Percentiles rank a stretch among this genome's conserved stretches.
These are phyloP conservation scores for Teleopsis dalmanni DNA, from an alignment of 1,140 invertebrate genomes.

Conservation along the genomic window DNA sequence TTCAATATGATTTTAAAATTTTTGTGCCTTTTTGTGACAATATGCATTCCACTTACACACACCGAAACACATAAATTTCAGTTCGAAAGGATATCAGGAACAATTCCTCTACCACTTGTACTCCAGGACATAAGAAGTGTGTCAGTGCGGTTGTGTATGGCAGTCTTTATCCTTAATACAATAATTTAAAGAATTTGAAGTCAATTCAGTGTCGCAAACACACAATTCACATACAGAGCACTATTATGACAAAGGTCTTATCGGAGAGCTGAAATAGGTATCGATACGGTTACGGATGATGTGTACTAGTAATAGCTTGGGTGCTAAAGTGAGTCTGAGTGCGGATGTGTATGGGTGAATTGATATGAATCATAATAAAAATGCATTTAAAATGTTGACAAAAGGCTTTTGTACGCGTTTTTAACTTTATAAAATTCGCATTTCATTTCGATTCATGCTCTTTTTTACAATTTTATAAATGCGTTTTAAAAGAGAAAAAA, in stretches of 20 bases:
- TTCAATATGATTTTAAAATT: constrained; percentile 14
- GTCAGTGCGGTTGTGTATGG: not conserved
- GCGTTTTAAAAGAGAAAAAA: no score
- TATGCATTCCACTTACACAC: no score
- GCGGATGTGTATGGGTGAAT: not conserved
- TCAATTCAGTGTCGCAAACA: constrained; percentile 26
- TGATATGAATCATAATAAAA: constrained; percentile 44
- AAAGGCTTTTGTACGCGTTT: constrained; percentile 22
- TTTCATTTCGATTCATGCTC: no score
- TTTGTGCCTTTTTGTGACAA: not conserved
- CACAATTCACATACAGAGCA: constrained; percentile 4
- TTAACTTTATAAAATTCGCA: no score
- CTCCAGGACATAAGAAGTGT: not conserved
- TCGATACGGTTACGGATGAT: no score
- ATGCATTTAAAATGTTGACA: constrained; percentile 45
- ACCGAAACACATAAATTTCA: no score
- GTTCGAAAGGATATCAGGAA: no score
- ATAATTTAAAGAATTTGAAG: constrained; percentile 44
- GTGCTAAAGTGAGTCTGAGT: not conserved
- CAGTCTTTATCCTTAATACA: constrained; percentile 12
- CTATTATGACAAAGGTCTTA: constrained; percentile 13
- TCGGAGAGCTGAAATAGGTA: not conserved
- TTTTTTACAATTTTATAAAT: no score
- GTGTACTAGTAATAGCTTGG: not conserved
- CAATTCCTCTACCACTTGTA: no score